Evolutionary conservation across 1,140 invertebrate genomes (phyloP), one percentile per base, ranked within the genome.

Genomic region (Sarcophaga peregrina): DNA sequence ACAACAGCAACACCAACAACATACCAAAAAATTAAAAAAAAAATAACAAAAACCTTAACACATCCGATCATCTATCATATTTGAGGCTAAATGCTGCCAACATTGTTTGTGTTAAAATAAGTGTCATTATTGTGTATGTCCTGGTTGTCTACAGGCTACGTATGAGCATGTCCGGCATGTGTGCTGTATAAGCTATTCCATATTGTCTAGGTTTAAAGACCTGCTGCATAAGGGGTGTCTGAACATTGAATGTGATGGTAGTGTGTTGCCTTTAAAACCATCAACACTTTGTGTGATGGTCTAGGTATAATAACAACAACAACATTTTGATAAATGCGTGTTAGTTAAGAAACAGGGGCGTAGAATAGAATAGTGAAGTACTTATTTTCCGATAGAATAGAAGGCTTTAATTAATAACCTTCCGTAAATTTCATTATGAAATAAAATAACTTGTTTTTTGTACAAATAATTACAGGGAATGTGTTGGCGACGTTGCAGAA

Each of bases 61-160:
- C 58, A 68, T 68, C 58, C 58, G 58, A 68, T 68, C 58, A 68
- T 68, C 58, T 68, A 68, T 68, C 58, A 68, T 68, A 68, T 68
- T 68, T 68, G 17, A 68, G 58, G 58, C 58, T 68, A 68, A 68
- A 68, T 68, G 58, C 20, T 68, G 58, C 58, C 58, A 68, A 68
- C 58, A 68, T 68, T 68, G 58, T 68, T 68, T 68, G 58, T 68
- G 58, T 68, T 68, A 68, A 68, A 68, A 68, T 68, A 68, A 68
- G 58, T 68, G 58, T 68, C 58, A 68, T 68, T 58, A 68, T 68
- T 68, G 58, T 68, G 58, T 37, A 37, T 37, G 25, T 37, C 25
- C 25, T 37, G 1, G 25, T 37, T 37, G 25, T 37, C 25, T 37
- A 37, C 25, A 37, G 25, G 25, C 25, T 37, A 37, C 25, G 25